phyloP scores from a whole-genome alignment of 2,888 invertebrate genomes.

The Callyntrura sp. region DNA sequence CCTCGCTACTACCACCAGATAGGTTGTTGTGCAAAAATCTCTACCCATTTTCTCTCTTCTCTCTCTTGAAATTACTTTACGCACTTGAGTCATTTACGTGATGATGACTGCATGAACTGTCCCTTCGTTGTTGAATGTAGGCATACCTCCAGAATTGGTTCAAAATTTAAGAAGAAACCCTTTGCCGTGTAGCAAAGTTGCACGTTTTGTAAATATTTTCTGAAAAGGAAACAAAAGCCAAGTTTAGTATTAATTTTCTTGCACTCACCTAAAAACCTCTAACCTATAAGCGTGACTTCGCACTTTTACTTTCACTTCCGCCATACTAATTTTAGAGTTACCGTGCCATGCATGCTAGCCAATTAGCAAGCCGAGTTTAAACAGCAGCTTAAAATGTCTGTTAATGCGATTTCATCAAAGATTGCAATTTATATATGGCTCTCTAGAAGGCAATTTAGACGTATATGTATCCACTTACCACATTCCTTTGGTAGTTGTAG shows the following conservation, averaged over 20 bases:
- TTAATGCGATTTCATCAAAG: not conserved
- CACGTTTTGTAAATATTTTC: not conserved
- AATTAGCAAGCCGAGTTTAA: too few relatives aligned
- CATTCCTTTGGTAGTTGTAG: not conserved
- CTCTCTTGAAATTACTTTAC: not conserved
- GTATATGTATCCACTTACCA: not conserved
- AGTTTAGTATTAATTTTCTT: not conserved
- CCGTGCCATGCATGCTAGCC: not conserved
- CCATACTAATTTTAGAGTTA: conserved; percentile 19
- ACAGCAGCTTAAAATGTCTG: not conserved
- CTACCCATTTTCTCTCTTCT: not conserved
- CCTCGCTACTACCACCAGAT: not conserved
- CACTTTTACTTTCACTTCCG: conserved; percentile 43
- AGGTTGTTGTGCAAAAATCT: not conserved
- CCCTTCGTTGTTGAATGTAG: not conserved
- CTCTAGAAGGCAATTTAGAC: not conserved
- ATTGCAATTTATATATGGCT: too few relatives aligned
- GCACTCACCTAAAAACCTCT: not conserved
- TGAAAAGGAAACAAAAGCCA: not conserved
- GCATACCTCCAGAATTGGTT: not conserved
- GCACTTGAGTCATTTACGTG: not conserved
- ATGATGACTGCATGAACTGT: too few relatives aligned
- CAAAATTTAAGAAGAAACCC: too few relatives aligned
- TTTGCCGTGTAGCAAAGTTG: not conserved
- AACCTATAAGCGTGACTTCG: conserved; percentile 24